A percentile compares a stretch with the other conserved stretches of the same genome.
Evolutionary conservation across 2,888 invertebrate genomes (phyloP).

Genomic region (Catocala sponsa): DNA sequence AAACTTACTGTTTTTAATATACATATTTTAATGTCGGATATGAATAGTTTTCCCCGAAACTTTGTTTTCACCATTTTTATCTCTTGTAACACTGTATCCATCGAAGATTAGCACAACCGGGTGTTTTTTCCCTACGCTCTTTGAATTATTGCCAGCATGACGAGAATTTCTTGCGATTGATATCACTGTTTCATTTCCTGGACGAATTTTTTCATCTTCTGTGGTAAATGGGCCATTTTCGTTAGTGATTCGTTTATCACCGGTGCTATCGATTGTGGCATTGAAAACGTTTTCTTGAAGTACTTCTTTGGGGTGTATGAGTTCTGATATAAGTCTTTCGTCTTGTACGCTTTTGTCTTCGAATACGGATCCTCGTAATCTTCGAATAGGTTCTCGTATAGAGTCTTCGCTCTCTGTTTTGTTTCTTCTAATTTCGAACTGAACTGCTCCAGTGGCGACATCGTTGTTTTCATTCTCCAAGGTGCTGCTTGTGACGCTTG

Average conservation of each 20-base stretch:
- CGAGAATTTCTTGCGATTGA: conserved; percentile 45
- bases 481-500: conserved; percentile 40
- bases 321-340: conserved; percentile 49
- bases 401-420: conserved; percentile 72
- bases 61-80: conserved; percentile 79
- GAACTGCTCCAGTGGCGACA: conserved; percentile 65
- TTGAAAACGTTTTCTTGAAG: conserved; percentile 69
- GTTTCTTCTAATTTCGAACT: conserved; percentile 73
- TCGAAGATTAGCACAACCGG: conserved; percentile 77
- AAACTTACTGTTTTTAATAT: conserved; percentile 17
- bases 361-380: conserved; percentile 74
- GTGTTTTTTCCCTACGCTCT: conserved; percentile 52
- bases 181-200: conserved; percentile 74
- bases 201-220: conserved; percentile 77
- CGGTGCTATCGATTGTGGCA: conserved; percentile 73
- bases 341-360: conserved; percentile 59
- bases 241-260: conserved; percentile 77
- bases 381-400: conserved; percentile 76
- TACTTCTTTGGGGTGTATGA: conserved; percentile 68
- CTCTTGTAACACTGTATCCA: conserved; percentile 81
- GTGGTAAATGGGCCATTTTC: conserved; percentile 76
- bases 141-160: conserved; percentile 42
- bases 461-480: conserved; percentile 54
- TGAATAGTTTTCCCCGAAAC: conserved; percentile 71
- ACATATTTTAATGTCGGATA: conserved; percentile 57